These are phyloP conservation scores for Trematomus bernacchii DNA, from an alignment of 2,797 vertebrate genomes.

Conservation along the genomic window DNA sequence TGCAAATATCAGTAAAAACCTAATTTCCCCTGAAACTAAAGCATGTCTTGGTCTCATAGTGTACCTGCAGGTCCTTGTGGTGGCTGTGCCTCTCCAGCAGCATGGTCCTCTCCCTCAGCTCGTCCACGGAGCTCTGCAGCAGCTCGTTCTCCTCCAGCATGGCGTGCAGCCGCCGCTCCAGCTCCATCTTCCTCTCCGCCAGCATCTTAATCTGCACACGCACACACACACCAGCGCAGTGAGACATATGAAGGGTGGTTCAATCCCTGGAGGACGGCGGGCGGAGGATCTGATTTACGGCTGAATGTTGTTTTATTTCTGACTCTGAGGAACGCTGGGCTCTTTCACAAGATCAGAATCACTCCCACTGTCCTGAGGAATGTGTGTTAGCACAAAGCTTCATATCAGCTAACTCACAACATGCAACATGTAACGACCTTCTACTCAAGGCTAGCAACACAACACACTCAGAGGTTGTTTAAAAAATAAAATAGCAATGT, in stretches of 20 bases:
- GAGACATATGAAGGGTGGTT: conserved; percentile 20
- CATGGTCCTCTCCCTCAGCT: conserved; percentile 92
- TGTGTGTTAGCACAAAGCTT: conserved; percentile 65
- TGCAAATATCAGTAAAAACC: too few species aligned
- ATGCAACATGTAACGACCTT: conserved; percentile 19
- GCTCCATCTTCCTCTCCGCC: conserved; percentile 93
- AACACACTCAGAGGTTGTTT: too few species aligned
- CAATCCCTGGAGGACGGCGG: background rate
- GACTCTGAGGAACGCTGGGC: conserved; percentile 47
- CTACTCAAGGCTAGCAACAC: conserved; percentile 10
- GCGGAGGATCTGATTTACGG: conserved; percentile 43
- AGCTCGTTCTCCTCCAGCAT: conserved; percentile 94
- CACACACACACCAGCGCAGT: conserved; percentile 1
- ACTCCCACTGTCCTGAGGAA: conserved; percentile 79
- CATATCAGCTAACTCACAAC: conserved; percentile 28
- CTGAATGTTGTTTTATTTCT: conserved; percentile 38
- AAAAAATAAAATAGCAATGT: too few species aligned
- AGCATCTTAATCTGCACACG: conserved; percentile 94
- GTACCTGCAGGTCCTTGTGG: conserved; percentile 95
- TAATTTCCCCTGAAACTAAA: too few species aligned
- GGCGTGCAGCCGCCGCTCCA: conserved; percentile 88
- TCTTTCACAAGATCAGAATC: conserved; percentile 66
- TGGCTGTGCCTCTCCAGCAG: conserved; percentile 92
- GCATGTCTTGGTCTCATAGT: background rate
- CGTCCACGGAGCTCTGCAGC: conserved; percentile 92